phyloP scores from a whole-genome alignment of 2,113 vertebrate species.

The Centrocercus urophasianus region DNA sequence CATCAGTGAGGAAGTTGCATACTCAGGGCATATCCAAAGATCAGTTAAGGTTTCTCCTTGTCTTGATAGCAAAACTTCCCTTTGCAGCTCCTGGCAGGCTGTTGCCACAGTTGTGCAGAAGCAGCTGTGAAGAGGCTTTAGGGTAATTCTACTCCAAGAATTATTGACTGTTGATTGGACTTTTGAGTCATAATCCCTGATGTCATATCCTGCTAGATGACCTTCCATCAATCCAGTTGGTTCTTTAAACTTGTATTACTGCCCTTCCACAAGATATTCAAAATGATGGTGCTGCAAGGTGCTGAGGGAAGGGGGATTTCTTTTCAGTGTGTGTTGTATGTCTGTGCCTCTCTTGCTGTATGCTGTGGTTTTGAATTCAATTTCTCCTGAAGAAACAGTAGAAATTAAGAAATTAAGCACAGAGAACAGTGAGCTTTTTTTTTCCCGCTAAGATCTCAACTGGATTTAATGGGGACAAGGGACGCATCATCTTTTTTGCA shows the following conservation, averaged over 20 bases:
- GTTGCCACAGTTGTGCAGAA: not conserved
- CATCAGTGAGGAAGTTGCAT: not conserved
- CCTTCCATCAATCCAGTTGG: not conserved
- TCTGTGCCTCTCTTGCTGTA: not conserved
- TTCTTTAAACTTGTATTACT: too few relatives aligned
- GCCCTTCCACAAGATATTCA: too few relatives aligned
- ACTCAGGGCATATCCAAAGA: not conserved
- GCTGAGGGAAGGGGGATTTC: not conserved
- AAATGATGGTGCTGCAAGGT: not conserved
- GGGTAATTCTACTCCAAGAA: not conserved
- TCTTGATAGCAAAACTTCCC: not conserved
- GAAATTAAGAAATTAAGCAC: not conserved
- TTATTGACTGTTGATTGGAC: conserved; percentile 13
- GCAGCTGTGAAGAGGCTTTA: conserved; percentile 8
- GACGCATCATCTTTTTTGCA: not conserved
- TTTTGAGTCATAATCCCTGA: not conserved
- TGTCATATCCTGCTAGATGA: not conserved
- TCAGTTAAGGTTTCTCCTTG: not conserved
- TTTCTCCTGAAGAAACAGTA: not conserved
- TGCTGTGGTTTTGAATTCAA: not conserved
- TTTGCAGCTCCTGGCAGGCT: not conserved
- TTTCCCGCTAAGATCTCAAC: not conserved
- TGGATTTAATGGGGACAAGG: not conserved
- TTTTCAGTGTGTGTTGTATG: not conserved
- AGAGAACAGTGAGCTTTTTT: not conserved